Percentiles rank a stretch among this genome's conserved stretches.
Conservation (phyloP, 2,797 vertebrate genomes). For the Heteromormyrus szaboi region DNA sequence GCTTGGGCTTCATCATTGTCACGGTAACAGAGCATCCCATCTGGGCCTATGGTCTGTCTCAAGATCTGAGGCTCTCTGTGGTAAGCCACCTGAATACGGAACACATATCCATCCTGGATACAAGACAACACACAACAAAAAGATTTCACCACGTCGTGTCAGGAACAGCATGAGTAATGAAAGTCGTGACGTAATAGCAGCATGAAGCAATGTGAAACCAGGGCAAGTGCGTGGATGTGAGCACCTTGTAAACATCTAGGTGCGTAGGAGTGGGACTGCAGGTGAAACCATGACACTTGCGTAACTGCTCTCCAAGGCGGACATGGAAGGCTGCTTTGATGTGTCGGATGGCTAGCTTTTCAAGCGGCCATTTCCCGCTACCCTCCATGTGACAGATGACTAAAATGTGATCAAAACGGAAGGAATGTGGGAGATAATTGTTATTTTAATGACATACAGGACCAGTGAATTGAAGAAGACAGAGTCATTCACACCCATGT, state of each 20-base stretch:
- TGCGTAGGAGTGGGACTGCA: slow-evolving; percentile 67
- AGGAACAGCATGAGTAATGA: neutral
- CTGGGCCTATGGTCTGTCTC: slow-evolving; percentile 69
- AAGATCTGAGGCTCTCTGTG: slow-evolving; percentile 85
- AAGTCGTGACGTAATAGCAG: neutral
- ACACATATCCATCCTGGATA: slow-evolving; percentile 78
- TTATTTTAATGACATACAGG: neutral
- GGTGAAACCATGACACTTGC: slow-evolving; percentile 65
- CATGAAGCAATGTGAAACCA: neutral
- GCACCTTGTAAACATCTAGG: slow-evolving; percentile 87
- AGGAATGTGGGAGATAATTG: neutral
- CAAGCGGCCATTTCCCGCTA: slow-evolving; percentile 91
- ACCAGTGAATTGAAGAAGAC: neutral
- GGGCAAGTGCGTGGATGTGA: neutral
- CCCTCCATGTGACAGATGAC: slow-evolving; percentile 96
- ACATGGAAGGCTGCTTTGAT: slow-evolving; percentile 89
- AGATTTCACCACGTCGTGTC: neutral
- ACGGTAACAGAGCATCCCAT: slow-evolving; percentile 75
- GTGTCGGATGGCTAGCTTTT: slow-evolving; percentile 74
- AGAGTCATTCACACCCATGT: neutral
- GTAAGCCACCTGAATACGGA: slow-evolving; percentile 85
- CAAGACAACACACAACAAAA: neutral
- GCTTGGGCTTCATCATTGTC: slow-evolving; percentile 78
- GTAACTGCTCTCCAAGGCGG: slow-evolving; percentile 73
- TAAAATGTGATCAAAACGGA: slow-evolving; percentile 37